These are phyloP conservation scores for Drosophila ironensis DNA, from an alignment of 1,140 invertebrate genomes.

Conservation along the genomic window DNA sequence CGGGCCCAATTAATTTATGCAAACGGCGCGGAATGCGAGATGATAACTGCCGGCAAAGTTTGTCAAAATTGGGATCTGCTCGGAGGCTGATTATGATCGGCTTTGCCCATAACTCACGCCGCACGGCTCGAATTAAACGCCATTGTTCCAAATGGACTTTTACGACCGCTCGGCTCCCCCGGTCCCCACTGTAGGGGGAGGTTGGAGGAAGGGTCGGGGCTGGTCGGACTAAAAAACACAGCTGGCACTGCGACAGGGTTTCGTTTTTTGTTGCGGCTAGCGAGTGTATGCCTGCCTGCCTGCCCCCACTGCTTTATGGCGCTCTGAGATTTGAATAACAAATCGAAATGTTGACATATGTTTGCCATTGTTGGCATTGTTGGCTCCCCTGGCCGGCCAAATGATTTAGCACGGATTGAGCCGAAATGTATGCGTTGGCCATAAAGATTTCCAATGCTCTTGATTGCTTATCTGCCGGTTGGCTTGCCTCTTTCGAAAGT, in stretches of 20 bases:
- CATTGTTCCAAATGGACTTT: constrained; percentile 63
- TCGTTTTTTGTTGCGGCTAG: constrained; percentile 55
- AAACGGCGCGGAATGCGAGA: constrained; percentile 61
- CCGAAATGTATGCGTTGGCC: background rate
- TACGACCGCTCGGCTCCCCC: constrained; percentile 17
- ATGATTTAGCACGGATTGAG: constrained; percentile 27
- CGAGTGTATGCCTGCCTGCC: too few species aligned
- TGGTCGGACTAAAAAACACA: too few species aligned
- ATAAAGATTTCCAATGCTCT: constrained; percentile 30
- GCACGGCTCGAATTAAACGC: constrained; percentile 61
- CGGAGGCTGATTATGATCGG: constrained; percentile 44
- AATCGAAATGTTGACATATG: constrained; percentile 76
- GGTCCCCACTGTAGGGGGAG: constrained; percentile 27
- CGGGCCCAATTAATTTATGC: constrained; percentile 60
- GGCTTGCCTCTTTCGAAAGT: constrained; percentile 19
- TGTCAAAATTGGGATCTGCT: constrained; percentile 21
- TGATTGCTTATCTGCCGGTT: constrained; percentile 33
- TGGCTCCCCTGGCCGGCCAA: constrained; percentile 14
- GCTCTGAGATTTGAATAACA: constrained; percentile 67
- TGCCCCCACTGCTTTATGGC: constrained; percentile 53
- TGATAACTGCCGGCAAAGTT: constrained; percentile 30
- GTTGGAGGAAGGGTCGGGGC: background rate
- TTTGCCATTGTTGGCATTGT: constrained; percentile 66
- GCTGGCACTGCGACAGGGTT: constrained; percentile 45
- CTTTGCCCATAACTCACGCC: constrained; percentile 64